These are phyloP conservation scores for Montipora cactus DNA, from an alignment of 64 coral and sea anemone species.

Conservation along the genomic window DNA sequence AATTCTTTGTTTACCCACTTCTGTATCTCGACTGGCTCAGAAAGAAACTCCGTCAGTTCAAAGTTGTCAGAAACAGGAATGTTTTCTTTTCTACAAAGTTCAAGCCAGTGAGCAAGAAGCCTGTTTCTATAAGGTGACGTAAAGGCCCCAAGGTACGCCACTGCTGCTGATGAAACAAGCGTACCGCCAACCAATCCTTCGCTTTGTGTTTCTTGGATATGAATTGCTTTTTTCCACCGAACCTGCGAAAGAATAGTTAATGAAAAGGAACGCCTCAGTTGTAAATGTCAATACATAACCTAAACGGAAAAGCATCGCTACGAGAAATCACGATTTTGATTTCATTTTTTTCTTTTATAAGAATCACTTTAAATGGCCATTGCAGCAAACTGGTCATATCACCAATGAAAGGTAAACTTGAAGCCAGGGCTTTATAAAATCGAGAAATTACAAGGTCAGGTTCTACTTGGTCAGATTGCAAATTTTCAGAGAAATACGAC, in stretches of 20 bases:
- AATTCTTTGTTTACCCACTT: constrained; percentile 91
- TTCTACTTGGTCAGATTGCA: no score
- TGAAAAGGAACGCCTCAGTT: neutral
- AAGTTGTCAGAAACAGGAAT: constrained; percentile 82
- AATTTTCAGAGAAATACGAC: neutral
- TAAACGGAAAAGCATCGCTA: no score
- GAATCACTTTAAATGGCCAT: no score
- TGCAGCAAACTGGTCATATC: no score
- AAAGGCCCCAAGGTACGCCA: constrained; percentile 92
- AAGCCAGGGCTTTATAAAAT: no score
- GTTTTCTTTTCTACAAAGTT: constrained; percentile 68
- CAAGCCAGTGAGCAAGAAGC: constrained; percentile 75
- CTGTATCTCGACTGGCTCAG: constrained; percentile 86
- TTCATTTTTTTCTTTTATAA: no score
- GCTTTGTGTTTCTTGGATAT: constrained; percentile 46
- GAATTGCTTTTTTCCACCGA: constrained; percentile 85
- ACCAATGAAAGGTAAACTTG: no score
- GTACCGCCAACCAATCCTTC: constrained; percentile 86
- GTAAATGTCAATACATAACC: neutral
- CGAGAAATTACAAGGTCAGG: no score
- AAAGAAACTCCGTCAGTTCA: constrained; percentile 88
- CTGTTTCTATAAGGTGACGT: constrained; percentile 66
- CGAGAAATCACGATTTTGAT: no score
- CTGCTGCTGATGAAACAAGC: constrained; percentile 73
- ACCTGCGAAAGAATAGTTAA: constrained; percentile 30